Conservation (phyloP, 2,888 invertebrate genomes). For the Sminthurides aquaticus region DNA sequence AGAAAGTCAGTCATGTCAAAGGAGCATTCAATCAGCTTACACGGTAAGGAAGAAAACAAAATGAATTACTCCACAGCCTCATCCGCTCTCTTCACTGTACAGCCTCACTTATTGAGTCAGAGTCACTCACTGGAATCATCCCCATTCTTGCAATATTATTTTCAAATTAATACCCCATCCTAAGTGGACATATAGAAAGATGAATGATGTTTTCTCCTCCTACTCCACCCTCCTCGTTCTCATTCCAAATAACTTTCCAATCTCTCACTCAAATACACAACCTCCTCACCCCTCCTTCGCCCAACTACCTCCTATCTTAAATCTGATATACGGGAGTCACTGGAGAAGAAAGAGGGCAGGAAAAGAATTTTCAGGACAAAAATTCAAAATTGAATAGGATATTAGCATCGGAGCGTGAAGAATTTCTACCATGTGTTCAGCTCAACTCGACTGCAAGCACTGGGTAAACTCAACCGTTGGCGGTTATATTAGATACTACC, state of each 20-base stretch:
- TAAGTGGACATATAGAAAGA: neutral
- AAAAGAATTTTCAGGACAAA: no score
- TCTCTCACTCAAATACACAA: neutral
- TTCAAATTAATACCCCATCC: neutral
- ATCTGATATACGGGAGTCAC: neutral
- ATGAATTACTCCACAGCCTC: neutral
- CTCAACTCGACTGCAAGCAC: no score
- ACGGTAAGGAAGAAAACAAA: constrained; percentile 1
- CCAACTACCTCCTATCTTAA: no score
- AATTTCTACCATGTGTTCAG: neutral
- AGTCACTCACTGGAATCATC: no score
- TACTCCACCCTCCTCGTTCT: neutral
- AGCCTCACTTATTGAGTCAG: neutral
- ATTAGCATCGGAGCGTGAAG: neutral
- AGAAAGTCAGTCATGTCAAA: constrained; percentile 24
- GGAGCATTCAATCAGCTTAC: constrained; percentile 29
- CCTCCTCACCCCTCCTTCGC: neutral
- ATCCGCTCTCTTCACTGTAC: neutral
- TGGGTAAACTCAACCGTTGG: no score
- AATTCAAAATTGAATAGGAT: no score
- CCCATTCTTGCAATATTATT: constrained; percentile 2
- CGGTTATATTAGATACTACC: no score
- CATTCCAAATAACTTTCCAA: no score
- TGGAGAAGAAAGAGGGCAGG: neutral
- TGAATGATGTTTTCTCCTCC: constrained; percentile 1